A percentile compares a stretch with the other conserved stretches of the same genome.
Conservation (phyloP, 2,113 vertebrate genomes). For the Triplophysa dalaica region DNA sequence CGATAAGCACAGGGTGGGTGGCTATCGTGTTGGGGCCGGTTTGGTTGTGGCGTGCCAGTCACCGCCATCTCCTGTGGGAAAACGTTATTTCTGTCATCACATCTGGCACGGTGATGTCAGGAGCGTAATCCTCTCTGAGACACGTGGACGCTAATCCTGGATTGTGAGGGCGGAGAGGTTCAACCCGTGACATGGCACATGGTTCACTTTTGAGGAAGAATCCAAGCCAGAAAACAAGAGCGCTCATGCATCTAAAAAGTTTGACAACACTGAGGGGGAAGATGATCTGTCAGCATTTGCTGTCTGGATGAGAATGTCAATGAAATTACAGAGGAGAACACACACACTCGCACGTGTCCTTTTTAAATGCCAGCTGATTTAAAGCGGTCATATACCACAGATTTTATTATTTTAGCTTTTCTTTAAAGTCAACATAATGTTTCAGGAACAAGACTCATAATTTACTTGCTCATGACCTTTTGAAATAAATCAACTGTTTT, state of each 20-base stretch:
- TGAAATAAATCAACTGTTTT: no score
- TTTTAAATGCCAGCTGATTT: no score
- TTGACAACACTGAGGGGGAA: constrained; percentile 1
- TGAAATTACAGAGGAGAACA: no score
- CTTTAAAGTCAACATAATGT: no score
- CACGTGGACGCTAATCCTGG: constrained; percentile 69
- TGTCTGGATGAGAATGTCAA: not conserved
- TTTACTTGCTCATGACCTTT: no score
- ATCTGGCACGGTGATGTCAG: constrained; percentile 74
- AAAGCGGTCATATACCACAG: no score
- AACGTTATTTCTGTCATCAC: constrained; percentile 67
- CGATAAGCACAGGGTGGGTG: not conserved
- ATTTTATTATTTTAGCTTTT: no score
- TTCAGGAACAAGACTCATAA: no score
- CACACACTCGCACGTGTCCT: no score
- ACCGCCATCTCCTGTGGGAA: constrained; percentile 44
- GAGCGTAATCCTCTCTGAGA: constrained; percentile 70
- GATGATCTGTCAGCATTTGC: constrained; percentile 12
- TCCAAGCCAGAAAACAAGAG: constrained; percentile 1
- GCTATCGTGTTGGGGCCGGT: not conserved
- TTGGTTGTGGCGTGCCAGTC: not conserved
- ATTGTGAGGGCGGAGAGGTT: constrained; percentile 63
- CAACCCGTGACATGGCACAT: constrained; percentile 59
- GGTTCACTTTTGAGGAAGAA: not conserved
- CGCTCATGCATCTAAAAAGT: constrained; percentile 9